Evolutionary conservation across 1,140 invertebrate species (phyloP).

Genomic region (Aphaenogaster rudis): DNA sequence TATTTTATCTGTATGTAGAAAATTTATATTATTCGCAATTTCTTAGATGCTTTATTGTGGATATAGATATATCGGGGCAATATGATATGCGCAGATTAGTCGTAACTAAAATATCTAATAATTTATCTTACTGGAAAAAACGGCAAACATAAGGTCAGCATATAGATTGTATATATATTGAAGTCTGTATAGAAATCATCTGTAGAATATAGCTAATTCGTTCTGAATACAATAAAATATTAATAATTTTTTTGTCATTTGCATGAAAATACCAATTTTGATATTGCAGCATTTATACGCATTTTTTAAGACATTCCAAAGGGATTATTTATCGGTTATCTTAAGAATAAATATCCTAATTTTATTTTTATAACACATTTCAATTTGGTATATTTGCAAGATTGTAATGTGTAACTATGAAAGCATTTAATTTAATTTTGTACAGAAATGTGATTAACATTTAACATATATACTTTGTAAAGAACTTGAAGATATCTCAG

Average conservation of each 20-base stretch:
- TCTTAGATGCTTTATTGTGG: not conserved
- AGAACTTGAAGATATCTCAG: slow-evolving; percentile 34
- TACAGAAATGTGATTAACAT: slow-evolving; percentile 36
- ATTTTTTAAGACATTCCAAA: slow-evolving; percentile 17
- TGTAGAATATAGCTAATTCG: not conserved
- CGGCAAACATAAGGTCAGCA: not conserved
- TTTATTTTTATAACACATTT: slow-evolving; percentile 27
- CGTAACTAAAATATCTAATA: slow-evolving; percentile 26
- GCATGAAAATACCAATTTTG: not conserved
- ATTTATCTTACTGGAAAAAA: not conserved
- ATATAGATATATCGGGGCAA: not conserved
- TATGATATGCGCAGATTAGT: not conserved
- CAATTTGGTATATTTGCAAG: slow-evolving; percentile 20
- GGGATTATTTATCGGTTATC: not conserved
- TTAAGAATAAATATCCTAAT: not conserved
- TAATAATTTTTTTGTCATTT: not conserved
- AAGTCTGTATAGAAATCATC: slow-evolving; percentile 18
- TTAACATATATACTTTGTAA: slow-evolving; percentile 28
- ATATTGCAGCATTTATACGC: not conserved
- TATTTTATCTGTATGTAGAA: slow-evolving; percentile 1
- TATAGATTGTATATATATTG: not conserved
- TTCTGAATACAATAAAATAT: not conserved
- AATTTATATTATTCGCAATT: not conserved
- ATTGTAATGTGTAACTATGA: slow-evolving; percentile 22
- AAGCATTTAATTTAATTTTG: slow-evolving; percentile 42